These are phyloP conservation scores for Sitophilus oryzae DNA, from an alignment of 1,140 invertebrate genomes.

Conservation along the genomic window DNA sequence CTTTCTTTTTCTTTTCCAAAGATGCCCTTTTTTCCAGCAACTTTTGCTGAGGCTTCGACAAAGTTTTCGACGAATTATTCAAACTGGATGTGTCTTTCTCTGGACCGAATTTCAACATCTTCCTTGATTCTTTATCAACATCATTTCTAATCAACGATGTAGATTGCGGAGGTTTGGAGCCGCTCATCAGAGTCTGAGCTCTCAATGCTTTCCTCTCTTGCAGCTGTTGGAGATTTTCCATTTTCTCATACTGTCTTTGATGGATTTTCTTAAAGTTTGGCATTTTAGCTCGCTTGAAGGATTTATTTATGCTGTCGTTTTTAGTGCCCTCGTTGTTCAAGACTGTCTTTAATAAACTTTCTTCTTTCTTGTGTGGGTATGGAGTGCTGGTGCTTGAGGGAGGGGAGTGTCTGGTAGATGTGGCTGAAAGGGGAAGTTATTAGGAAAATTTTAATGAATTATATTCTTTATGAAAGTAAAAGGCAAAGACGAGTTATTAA, in stretches of 20 bases:
- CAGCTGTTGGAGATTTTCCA: conserved; percentile 59
- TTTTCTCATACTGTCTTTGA: conserved; percentile 54
- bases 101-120: conserved; percentile 3
- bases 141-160: not conserved
- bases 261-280: conserved; percentile 62
- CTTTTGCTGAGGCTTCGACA: not conserved
- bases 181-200: conserved; percentile 38
- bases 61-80: not conserved
- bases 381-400: conserved; percentile 1
- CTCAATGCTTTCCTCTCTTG: conserved; percentile 49
- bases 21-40: not conserved
- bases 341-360: not conserved
- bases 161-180: conserved; percentile 18
- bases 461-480: no score
- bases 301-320: not conserved
- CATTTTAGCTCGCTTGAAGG: conserved; percentile 39
- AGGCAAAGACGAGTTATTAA: no score
- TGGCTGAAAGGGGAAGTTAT: no score
- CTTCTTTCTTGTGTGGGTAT: not conserved
- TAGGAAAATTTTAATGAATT: no score
- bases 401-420: no score
- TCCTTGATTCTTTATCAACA: not conserved
- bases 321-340: not conserved
- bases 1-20: not conserved
- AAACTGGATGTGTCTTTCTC: not conserved